phyloP scores from a whole-genome alignment of 2,113 vertebrate species.

The Eurypyga helias region DNA sequence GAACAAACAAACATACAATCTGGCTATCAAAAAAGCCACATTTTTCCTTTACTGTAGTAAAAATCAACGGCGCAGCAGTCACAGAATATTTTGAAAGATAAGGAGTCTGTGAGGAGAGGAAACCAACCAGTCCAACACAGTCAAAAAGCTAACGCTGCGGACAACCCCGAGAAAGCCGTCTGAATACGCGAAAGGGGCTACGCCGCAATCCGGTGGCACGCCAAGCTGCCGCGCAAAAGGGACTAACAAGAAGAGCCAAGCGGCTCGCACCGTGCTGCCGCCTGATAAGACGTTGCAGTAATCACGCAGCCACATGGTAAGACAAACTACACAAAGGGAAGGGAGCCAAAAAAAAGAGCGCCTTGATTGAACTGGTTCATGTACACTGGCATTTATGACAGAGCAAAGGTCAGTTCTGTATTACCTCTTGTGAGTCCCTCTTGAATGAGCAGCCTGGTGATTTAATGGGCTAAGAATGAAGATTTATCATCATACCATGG shows the following conservation, averaged over 20 bases:
- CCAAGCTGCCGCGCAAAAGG: no score
- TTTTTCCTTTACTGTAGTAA: neutral
- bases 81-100: neutral
- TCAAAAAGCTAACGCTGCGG: neutral
- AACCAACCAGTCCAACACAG: neutral
- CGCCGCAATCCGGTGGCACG: accelerated
- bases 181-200: accelerated
- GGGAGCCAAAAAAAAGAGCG: neutral
- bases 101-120: neutral
- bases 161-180: neutral
- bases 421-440: neutral
- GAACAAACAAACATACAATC: slow-evolving; percentile 30
- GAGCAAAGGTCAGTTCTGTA: neutral
- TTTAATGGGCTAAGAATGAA: neutral
- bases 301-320: accelerated
- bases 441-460: neutral
- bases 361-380: neutral
- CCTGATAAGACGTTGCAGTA: neutral
- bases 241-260: neutral
- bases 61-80: neutral
- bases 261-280: accelerated
- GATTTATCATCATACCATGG: neutral
- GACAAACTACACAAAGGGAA: neutral
- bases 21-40: neutral
- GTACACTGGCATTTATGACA: neutral